Evolutionary conservation across 1,140 invertebrate genomes (phyloP), one percentile per base, ranked within the genome.

Genomic region (Drosophila navojoa): DNA sequence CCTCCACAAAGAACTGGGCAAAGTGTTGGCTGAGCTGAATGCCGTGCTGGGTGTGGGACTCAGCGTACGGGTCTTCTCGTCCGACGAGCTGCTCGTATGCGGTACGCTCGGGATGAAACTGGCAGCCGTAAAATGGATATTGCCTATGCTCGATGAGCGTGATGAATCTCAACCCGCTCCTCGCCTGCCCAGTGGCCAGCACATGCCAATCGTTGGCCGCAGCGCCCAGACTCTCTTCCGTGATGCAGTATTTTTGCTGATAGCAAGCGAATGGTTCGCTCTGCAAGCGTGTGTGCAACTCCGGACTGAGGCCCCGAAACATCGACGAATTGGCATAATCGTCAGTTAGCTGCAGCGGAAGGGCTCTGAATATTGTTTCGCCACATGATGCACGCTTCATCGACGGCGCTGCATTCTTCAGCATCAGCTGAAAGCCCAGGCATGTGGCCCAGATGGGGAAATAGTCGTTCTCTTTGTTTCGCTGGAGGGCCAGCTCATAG

Each of bases 41-140:
- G 86, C 7, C 96, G 45, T 94, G 91, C 0, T 57, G 35, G 0
- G 93, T 93, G 76, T 89, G 66, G 0, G 67, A n/a, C 9, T 6
- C 6, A 0, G 29, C 96, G 96, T 0, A 95, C 93, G 63, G 93
- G 13, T 93, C 93, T 50, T 93, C 81, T 1, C 92, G 92, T 1
- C 91, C 92, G 0, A 75, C 68, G 3, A 94, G 93, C 95, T 96
- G 98, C 91, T 98, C 97, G 81, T 95, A 98, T 1, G 94, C 91
- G 79, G 95, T 96, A 82, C 98, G 98, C 92, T 99, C 98, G 1
- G 97, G 97, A 92, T 99, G 98, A 92, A 97, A 98, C 90, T 98
- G 97, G 0, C 96, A 92, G 3, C 95, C 97, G 90, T 96, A 98
- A 87, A 98, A 95, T 16, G 98, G 97, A 82, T 93, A 95, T n/a